Evolutionary conservation across 2,797 vertebrate genomes (phyloP).

Genomic region (Euthynnus affinis): DNA sequence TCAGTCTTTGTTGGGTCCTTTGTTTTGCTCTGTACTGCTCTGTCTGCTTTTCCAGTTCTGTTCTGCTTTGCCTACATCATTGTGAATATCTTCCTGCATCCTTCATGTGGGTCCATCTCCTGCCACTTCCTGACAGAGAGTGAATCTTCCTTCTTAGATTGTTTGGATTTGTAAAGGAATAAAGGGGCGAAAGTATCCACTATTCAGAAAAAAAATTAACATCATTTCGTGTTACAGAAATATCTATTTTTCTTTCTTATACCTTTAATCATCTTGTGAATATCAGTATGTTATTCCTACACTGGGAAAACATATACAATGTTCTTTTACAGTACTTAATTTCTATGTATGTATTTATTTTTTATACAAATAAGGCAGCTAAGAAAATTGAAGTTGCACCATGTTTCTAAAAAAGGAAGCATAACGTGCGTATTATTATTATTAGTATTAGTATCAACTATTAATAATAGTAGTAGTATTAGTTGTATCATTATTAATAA

Average conservation of each 20-base stretch:
- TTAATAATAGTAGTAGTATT: too few relatives aligned
- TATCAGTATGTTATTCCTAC: neutral
- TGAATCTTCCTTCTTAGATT: neutral
- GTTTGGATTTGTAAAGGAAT: neutral
- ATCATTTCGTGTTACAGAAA: neutral
- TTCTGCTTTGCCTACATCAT: too few relatives aligned
- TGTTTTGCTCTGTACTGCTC: too few relatives aligned
- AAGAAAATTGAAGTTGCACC: neutral
- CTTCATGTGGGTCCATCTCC: too few relatives aligned
- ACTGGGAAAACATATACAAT: neutral
- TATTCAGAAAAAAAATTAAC: neutral
- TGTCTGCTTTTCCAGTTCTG: too few relatives aligned
- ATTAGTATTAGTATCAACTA: neutral
- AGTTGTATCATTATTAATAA: too few relatives aligned
- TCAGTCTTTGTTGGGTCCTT: too few relatives aligned
- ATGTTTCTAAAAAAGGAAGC: neutral
- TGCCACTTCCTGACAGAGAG: too few relatives aligned
- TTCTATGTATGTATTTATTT: neutral
- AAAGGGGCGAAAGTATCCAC: neutral
- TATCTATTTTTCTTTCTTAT: too few relatives aligned
- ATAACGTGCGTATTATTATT: neutral
- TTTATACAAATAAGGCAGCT: neutral
- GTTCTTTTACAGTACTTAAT: neutral
- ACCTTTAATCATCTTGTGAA: neutral
- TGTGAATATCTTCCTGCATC: too few relatives aligned